phyloP scores from a whole-genome alignment of 2,113 vertebrate genomes.

The Dipodomys merriami region DNA sequence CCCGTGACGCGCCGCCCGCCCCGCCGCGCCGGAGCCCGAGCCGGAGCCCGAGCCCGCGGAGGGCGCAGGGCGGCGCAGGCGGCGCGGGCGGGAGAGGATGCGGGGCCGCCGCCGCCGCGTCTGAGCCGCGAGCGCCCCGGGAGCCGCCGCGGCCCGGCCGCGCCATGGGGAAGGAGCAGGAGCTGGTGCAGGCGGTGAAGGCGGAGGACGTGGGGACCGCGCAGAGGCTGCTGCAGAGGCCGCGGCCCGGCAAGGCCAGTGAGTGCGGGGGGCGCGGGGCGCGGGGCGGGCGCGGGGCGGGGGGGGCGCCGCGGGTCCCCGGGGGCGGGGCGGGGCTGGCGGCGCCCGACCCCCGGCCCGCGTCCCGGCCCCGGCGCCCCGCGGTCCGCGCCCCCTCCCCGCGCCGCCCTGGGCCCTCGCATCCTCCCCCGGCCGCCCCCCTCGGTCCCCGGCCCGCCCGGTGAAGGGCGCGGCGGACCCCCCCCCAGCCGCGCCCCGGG shows the following conservation, averaged over 20 bases:
- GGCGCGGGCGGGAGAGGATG: constrained; percentile 64
- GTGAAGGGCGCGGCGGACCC: constrained; percentile 57
- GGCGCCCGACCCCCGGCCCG: constrained; percentile 35
- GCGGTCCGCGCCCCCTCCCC: background rate
- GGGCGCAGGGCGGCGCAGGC: constrained; percentile 67
- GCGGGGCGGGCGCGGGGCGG: background rate
- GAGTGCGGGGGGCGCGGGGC: constrained; percentile 84
- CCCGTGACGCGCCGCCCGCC: constrained; percentile 69
- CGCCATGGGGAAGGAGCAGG: constrained; percentile 98
- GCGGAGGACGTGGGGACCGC: constrained; percentile 96
- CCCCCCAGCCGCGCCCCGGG: too few relatives aligned
- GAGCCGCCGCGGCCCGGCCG: constrained; percentile 78
- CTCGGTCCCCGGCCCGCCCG: constrained; percentile 30
- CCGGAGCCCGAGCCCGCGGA: constrained; percentile 69
- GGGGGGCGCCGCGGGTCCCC: constrained; percentile 55
- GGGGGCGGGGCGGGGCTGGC: constrained; percentile 70
- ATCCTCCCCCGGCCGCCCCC: background rate
- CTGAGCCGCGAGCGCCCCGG: constrained; percentile 77
- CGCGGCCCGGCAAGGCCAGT: constrained; percentile 97
- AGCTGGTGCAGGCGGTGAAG: constrained; percentile 98
- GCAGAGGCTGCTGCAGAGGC: constrained; percentile 98
- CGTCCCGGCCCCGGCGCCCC: constrained; percentile 11
- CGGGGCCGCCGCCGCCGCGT: constrained; percentile 64
- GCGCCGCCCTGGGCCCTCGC: background rate
- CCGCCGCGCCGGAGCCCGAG: constrained; percentile 60